phyloP scores from a whole-genome alignment of 2,888 invertebrate species.

The Syrphus vitripennis region DNA sequence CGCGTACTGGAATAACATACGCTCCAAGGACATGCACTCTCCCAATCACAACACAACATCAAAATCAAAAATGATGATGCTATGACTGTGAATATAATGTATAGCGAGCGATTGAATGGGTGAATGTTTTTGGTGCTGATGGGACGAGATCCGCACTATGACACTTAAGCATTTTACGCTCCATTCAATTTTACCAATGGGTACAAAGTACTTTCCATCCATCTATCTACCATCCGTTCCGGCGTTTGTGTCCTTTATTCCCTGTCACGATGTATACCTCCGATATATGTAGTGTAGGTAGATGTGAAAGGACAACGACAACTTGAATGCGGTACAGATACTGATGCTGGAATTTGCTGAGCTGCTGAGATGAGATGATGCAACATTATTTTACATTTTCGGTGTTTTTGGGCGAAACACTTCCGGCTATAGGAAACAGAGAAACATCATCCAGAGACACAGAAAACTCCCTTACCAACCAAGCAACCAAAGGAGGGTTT shows the following conservation, averaged over 20 bases:
- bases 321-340: conserved; percentile 30
- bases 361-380: conserved; percentile 46
- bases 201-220: conserved; percentile 48
- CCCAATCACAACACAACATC: conserved; percentile 58
- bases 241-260: not conserved
- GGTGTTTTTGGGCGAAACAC: conserved; percentile 46
- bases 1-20: conserved; percentile 22
- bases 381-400: conserved; percentile 58
- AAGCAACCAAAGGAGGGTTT: not conserved
- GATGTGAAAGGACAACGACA: conserved; percentile 12
- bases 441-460: not conserved
- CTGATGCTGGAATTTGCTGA: not conserved
- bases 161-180: conserved; percentile 71
- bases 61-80: conserved; percentile 68
- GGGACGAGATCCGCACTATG: conserved; percentile 68
- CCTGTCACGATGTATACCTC: not conserved
- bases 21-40: conserved; percentile 55
- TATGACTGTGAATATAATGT: conserved; percentile 24
- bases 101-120: not conserved
- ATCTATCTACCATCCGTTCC: conserved; percentile 3
- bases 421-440: conserved; percentile 44
- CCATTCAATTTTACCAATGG: conserved; percentile 68
- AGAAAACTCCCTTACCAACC: not conserved
- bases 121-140: conserved; percentile 45
- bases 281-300: not conserved